Conservation (phyloP, 1,140 invertebrate genomes). For the Coptotermes formosanus region DNA sequence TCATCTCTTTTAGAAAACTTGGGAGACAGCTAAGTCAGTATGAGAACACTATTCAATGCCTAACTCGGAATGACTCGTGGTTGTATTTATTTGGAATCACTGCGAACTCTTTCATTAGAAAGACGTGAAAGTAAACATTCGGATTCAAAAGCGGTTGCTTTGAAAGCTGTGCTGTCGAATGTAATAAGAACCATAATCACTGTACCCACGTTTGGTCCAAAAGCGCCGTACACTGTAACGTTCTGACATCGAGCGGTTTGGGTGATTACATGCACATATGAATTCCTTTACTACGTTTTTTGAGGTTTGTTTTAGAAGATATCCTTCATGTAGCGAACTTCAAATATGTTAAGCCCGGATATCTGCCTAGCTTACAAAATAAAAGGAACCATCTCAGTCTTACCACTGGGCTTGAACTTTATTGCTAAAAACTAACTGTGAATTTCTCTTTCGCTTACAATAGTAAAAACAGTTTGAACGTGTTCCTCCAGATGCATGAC, state of each 20-base stretch:
- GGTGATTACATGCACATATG: neutral
- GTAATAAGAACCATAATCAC: neutral
- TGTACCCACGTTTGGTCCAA: neutral
- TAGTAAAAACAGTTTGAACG: neutral
- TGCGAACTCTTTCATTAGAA: too few relatives aligned
- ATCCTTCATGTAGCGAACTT: neutral
- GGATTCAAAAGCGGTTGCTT: too few relatives aligned
- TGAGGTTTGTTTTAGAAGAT: neutral
- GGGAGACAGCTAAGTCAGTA: too few relatives aligned
- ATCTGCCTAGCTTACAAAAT: neutral
- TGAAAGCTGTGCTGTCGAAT: neutral
- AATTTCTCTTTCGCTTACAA: neutral
- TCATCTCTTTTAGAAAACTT: too few relatives aligned
- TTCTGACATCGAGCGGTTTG: neutral
- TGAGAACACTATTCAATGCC: too few relatives aligned
- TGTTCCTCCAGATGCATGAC: neutral
- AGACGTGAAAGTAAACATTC: too few relatives aligned
- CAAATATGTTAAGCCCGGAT: neutral
- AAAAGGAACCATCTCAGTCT: neutral
- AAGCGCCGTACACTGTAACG: neutral
- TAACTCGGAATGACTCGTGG: too few relatives aligned
- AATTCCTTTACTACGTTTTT: neutral
- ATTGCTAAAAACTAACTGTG: slow-evolving; percentile 6
- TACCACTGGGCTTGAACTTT: neutral
- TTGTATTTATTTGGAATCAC: too few relatives aligned